Percentiles rank a stretch among this genome's conserved stretches.
phyloP scores from a whole-genome alignment of 2,113 vertebrate species.

The Dicentrarchus labrax region DNA sequence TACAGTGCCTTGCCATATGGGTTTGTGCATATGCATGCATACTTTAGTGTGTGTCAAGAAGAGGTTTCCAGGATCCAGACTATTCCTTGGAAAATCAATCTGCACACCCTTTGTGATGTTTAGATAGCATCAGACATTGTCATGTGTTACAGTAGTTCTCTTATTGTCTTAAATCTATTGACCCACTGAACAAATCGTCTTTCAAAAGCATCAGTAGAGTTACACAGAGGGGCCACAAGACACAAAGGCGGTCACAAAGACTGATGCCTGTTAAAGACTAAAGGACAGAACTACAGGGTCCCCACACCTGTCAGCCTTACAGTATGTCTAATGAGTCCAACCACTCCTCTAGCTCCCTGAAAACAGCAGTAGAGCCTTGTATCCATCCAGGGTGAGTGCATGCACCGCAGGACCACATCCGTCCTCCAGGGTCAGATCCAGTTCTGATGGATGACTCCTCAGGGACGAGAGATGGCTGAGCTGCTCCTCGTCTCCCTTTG shows the following conservation, averaged over 20 bases:
- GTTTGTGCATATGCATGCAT: conserved; percentile 7
- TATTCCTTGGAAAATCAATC: conserved; percentile 4
- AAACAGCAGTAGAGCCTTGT: conserved; percentile 53
- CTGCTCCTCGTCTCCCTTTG: conserved; percentile 56
- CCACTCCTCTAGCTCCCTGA: conserved; percentile 49
- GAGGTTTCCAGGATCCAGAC: not conserved
- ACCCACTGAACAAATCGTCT: not conserved
- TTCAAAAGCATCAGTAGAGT: conserved; percentile 3
- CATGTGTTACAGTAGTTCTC: not conserved
- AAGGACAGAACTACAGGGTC: conserved; percentile 44
- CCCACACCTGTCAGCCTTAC: conserved; percentile 52
- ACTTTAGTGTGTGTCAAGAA: not conserved
- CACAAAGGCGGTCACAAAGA: conserved; percentile 26
- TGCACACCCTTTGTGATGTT: not conserved
- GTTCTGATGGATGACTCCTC: conserved; percentile 73
- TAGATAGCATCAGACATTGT: not conserved
- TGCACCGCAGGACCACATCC: conserved; percentile 44
- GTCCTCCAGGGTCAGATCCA: conserved; percentile 71
- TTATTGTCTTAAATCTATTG: not conserved
- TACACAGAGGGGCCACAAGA: not conserved
- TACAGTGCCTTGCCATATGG: conserved; percentile 3
- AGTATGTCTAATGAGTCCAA: conserved; percentile 57
- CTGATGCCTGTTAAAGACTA: conserved; percentile 39
- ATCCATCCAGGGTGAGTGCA: conserved; percentile 46
- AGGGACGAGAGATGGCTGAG: conserved; percentile 42